Conservation (phyloP, 1,140 invertebrate species). For the Listronotus bonariensis region DNA sequence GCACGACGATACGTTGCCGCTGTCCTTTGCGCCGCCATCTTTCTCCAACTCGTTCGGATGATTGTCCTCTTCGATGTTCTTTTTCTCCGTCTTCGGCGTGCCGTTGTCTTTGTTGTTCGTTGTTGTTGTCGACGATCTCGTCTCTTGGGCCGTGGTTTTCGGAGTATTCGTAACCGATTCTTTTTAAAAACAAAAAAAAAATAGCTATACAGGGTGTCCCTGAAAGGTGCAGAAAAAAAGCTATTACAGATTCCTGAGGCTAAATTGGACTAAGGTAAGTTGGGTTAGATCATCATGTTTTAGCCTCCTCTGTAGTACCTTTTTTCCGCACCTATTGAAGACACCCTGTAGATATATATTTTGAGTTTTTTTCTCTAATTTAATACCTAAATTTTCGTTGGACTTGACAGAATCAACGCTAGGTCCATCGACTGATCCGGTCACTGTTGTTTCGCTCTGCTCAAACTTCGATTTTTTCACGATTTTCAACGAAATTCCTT, state of each 20-base stretch:
- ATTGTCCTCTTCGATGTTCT: slow-evolving; percentile 30
- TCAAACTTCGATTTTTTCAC: slow-evolving; percentile 71
- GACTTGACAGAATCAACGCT: slow-evolving; percentile 43
- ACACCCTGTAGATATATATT: too few relatives aligned
- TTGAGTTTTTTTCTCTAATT: too few relatives aligned
- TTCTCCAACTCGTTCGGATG: slow-evolving; percentile 25
- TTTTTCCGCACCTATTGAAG: too few relatives aligned
- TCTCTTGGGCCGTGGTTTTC: too few relatives aligned
- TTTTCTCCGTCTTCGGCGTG: slow-evolving; percentile 41
- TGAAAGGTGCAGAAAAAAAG: too few relatives aligned
- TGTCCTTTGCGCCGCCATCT: slow-evolving; percentile 57
- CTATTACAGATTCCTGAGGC: too few relatives aligned
- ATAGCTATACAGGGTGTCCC: slow-evolving; percentile 3
- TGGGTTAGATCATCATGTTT: too few relatives aligned
- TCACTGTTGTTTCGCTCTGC: slow-evolving; percentile 62
- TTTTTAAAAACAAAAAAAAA: too few relatives aligned
- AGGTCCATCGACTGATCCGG: slow-evolving; percentile 23
- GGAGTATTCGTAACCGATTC: not conserved
- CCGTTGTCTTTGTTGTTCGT: slow-evolving; percentile 16
- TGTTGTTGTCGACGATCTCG: not conserved
- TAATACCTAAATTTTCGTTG: slow-evolving; percentile 43
- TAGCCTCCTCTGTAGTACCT: too few relatives aligned
- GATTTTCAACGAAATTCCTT: slow-evolving; percentile 84
- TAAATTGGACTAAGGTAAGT: too few relatives aligned
- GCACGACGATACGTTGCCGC: slow-evolving; percentile 76